phyloP scores from a whole-genome alignment of 35 echinoderm and acorn worm species.

The Heliocidaris erythrogramma region DNA sequence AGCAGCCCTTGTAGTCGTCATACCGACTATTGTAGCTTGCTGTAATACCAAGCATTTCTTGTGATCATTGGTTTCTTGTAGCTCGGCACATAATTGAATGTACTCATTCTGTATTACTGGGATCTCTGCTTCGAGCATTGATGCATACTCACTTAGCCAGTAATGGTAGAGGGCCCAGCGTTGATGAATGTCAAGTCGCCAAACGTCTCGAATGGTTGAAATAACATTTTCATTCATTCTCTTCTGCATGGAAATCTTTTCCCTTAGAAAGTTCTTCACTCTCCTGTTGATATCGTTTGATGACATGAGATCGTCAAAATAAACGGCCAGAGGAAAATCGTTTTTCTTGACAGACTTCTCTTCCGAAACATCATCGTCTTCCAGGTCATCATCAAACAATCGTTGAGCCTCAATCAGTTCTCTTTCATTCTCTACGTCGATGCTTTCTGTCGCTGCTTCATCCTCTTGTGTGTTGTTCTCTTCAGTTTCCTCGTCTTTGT shows the following conservation, averaged over 20 bases:
- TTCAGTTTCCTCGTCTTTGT: background rate
- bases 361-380: background rate
- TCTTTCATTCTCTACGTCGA: slow-evolving; percentile 10
- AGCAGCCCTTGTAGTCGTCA: slow-evolving; percentile 68
- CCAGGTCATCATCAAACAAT: background rate
- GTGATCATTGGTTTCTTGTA: slow-evolving; percentile 40
- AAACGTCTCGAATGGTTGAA: slow-evolving; percentile 45
- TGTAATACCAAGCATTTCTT: slow-evolving; percentile 8
- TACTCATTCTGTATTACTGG: background rate
- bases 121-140: background rate
- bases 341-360: slow-evolving; percentile 1
- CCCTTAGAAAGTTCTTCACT: background rate
- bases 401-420: background rate
- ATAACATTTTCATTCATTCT: background rate
- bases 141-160: slow-evolving; percentile 57
- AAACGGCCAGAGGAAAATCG: background rate
- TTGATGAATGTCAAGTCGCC: slow-evolving; percentile 38
- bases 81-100: slow-evolving; percentile 27
- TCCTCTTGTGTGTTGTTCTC: background rate
- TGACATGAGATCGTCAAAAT: background rate
- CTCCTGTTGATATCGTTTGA: background rate
- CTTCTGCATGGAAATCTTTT: background rate
- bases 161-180: slow-evolving; percentile 79
- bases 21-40: slow-evolving; percentile 56
- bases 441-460: background rate